These are phyloP conservation scores for Drosophila siamana DNA, from an alignment of 2,888 invertebrate genomes.

Conservation along the genomic window DNA sequence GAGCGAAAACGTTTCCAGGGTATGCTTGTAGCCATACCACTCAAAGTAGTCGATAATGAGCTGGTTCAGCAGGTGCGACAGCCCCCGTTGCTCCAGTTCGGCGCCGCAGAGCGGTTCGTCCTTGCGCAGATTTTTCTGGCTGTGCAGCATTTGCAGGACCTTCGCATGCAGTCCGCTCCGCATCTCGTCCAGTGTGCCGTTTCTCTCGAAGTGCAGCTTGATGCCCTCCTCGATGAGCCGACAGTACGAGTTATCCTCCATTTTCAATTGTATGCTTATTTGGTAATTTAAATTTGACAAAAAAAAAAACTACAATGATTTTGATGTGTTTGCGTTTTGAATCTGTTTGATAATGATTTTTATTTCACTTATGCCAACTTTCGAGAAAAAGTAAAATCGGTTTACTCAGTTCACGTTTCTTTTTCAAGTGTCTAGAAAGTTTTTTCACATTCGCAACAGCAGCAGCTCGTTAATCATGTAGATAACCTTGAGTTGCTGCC, in stretches of 20 bases:
- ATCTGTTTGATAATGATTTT: constrained; percentile 7
- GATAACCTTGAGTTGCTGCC: constrained; percentile 59
- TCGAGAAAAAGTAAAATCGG: constrained; percentile 3
- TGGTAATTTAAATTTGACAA: constrained; percentile 22
- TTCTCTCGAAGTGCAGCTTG: constrained; percentile 65
- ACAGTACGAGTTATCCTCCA: constrained; percentile 32
- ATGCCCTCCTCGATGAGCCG: constrained; percentile 60
- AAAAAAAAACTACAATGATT: constrained; percentile 22
- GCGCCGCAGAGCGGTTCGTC: constrained; percentile 43
- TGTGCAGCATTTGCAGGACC: constrained; percentile 76
- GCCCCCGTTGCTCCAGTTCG: constrained; percentile 14
- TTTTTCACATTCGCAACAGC: constrained; percentile 27
- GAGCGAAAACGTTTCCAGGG: constrained; percentile 81
- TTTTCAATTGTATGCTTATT: constrained; percentile 15
- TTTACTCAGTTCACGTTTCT: constrained; percentile 4
- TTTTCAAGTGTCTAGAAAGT: constrained; percentile 55
- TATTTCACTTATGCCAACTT: background rate
- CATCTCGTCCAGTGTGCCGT: constrained; percentile 73
- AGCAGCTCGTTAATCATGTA: constrained; percentile 65
- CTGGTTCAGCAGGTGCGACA: constrained; percentile 74
- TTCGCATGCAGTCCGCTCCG: constrained; percentile 78
- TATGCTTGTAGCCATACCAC: constrained; percentile 83
- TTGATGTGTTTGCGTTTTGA: constrained; percentile 6
- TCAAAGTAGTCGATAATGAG: constrained; percentile 83
- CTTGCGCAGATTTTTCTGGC: constrained; percentile 24